Percentiles rank a stretch among this genome's conserved stretches.
Evolutionary conservation across 2,113 vertebrate genomes (phyloP).

Genomic region (Sinocyclocheilus rhinocerous): DNA sequence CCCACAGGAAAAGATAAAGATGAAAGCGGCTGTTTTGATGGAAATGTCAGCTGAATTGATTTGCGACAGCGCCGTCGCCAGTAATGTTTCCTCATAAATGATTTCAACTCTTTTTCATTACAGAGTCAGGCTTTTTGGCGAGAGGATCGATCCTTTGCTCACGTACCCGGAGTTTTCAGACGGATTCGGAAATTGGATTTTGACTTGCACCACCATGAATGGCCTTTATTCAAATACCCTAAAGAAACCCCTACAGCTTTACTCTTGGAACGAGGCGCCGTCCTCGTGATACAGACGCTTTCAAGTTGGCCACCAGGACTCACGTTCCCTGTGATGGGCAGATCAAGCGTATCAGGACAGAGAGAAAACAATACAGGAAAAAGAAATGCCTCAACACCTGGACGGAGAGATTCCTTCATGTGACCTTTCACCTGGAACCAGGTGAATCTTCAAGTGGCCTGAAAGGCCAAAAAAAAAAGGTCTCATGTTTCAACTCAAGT

Average conservation of each 20-base stretch:
- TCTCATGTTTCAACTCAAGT: constrained; percentile 29
- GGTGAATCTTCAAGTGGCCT: constrained; percentile 42
- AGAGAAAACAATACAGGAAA: constrained; percentile 12
- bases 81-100: not conserved
- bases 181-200: not conserved
- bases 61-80: constrained; percentile 13
- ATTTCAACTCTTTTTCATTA: constrained; percentile 28
- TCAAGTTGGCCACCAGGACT: constrained; percentile 42
- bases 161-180: not conserved
- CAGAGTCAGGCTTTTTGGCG: constrained; percentile 23
- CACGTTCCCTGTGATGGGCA: constrained; percentile 31
- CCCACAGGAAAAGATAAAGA: constrained; percentile 43
- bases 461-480: constrained; percentile 26
- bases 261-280: constrained; percentile 15
- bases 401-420: constrained; percentile 16
- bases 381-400: constrained; percentile 32
- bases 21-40: constrained; percentile 36
- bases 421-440: constrained; percentile 34
- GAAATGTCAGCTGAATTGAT: constrained; percentile 12
- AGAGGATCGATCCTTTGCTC: constrained; percentile 8
- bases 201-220: constrained; percentile 35
- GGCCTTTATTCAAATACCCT: constrained; percentile 23
- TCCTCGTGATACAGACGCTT: not conserved
- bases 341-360: constrained; percentile 42
- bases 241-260: constrained; percentile 40